These are phyloP conservation scores for Fringilla coelebs DNA, from an alignment of 2,797 vertebrate species.

Conservation along the genomic window DNA sequence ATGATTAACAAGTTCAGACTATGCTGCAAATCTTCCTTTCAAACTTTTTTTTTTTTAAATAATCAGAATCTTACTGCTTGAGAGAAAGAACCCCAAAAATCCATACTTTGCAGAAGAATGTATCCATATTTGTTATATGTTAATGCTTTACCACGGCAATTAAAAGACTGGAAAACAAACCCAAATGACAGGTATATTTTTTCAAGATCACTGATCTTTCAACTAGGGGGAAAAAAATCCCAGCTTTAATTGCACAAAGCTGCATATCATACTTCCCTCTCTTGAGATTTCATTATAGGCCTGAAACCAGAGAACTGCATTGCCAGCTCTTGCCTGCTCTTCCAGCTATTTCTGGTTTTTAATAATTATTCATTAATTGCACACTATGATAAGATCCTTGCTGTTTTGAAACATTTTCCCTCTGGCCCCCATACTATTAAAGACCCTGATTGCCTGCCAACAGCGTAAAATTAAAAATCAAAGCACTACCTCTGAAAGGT, in stretches of 20 bases:
- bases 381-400: slow-evolving; percentile 78
- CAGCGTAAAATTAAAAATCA: slow-evolving; percentile 82
- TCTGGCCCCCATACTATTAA: slow-evolving; percentile 79
- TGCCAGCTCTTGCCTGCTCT: slow-evolving; percentile 69
- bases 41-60: neutral
- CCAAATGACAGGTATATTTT: slow-evolving; percentile 36
- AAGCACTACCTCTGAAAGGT: slow-evolving; percentile 76
- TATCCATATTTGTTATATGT: neutral
- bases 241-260: slow-evolving; percentile 62
- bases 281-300: slow-evolving; percentile 73
- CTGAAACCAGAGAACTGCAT: slow-evolving; percentile 63
- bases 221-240: neutral
- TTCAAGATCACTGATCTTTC: slow-evolving; percentile 66
- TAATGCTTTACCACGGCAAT: neutral
- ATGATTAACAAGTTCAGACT: neutral
- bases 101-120: neutral
- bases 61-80: neutral
- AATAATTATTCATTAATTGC: slow-evolving; percentile 84
- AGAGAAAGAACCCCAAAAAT: neutral
- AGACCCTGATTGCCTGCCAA: slow-evolving; percentile 77
- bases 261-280: slow-evolving; percentile 56
- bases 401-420: slow-evolving; percentile 81
- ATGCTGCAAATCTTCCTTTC: neutral
- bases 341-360: slow-evolving; percentile 77
- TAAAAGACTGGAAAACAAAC: slow-evolving; percentile 53